Evolutionary conservation across 1,140 invertebrate genomes (phyloP), one percentile per base, ranked within the genome.

Genomic region (Copidosoma floridanum): DNA sequence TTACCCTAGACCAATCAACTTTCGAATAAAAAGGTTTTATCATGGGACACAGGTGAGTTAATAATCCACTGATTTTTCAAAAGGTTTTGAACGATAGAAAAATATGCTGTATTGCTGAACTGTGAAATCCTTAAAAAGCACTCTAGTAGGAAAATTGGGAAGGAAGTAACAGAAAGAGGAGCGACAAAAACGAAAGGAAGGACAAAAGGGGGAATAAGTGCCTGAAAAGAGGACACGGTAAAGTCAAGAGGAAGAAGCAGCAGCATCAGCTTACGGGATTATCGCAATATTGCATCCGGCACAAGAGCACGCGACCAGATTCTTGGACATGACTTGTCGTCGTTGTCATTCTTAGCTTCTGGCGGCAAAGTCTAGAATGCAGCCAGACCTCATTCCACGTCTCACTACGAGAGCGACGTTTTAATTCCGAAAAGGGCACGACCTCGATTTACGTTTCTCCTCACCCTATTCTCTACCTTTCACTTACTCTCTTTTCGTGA

Each of bases 181-280:
- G 44, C n/a, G 53, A 8, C 1, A 20, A 43, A 46, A 46, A 47
- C n/a, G 50, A 53, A 53, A 23, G 14, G n/a, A 53, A 43, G 5
- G 7, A 32, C 14, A 44, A 24, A 16, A 26, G 27, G 47, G 35
- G 48, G n/a, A 10, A 32, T n/a, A n/a, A n/a, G n/a, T n/a, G n/a
- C n/a, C n/a, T n/a, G n/a, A n/a, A 20, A 40, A 41, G 8, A 48
- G 12, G 46, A 43, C n/a, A n/a, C n/a, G n/a, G n/a, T n/a, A n/a
- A n/a, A n/a, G n/a, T n/a, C 27, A 41, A 14, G 18, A 21, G 38
- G 47, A 7, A 55, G 26, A 43, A 46, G 27, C n/a, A n/a, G n/a
- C n/a, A n/a, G 53, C 41, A 59, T 52, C 48, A 50, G 40, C 48
- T 52, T 59, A 52, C 48, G 48, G 48, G 57, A 59, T 59, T 44